Conservation (phyloP, 2,888 invertebrate species). For the Polymixis flavicincta region DNA sequence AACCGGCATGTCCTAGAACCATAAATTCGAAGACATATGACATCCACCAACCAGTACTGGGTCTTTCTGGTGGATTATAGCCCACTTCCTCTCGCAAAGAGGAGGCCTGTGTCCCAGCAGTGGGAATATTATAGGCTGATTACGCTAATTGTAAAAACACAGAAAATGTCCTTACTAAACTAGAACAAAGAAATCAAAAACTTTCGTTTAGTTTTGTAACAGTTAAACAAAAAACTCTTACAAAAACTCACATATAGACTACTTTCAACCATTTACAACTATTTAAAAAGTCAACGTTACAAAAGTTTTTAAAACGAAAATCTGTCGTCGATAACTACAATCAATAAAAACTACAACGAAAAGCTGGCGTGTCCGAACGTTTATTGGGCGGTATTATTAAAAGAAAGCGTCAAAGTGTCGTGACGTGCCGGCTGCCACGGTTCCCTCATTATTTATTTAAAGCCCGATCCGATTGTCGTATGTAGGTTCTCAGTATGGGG, state of each 20-base stretch:
- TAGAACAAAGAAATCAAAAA: constrained; percentile 4
- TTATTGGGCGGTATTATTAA: constrained; percentile 77
- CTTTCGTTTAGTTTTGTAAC: background rate
- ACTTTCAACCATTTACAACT: constrained; percentile 8
- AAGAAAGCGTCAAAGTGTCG: constrained; percentile 75
- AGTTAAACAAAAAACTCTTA: constrained; percentile 1
- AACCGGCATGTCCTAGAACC: no score
- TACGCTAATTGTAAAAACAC: no score
- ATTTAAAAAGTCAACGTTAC: constrained; percentile 24
- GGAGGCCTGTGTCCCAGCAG: no score
- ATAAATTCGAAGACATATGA: no score
- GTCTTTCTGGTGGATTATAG: no score
- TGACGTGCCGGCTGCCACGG: constrained; percentile 75
- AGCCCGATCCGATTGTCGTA: constrained; percentile 87
- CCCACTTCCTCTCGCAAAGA: no score
- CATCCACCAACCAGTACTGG: no score
- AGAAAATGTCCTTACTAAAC: background rate
- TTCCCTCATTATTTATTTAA: constrained; percentile 90
- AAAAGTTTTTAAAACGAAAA: constrained; percentile 3
- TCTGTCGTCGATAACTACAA: constrained; percentile 4
- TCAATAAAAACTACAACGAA: constrained; percentile 32
- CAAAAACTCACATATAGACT: constrained; percentile 2
- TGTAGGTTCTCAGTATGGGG: constrained; percentile 73
- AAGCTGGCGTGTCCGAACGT: constrained; percentile 42
- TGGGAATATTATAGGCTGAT: no score